Base-by-base conservation (phyloP, 2,113 vertebrate species). In the Cavia porcellus region DNA sequence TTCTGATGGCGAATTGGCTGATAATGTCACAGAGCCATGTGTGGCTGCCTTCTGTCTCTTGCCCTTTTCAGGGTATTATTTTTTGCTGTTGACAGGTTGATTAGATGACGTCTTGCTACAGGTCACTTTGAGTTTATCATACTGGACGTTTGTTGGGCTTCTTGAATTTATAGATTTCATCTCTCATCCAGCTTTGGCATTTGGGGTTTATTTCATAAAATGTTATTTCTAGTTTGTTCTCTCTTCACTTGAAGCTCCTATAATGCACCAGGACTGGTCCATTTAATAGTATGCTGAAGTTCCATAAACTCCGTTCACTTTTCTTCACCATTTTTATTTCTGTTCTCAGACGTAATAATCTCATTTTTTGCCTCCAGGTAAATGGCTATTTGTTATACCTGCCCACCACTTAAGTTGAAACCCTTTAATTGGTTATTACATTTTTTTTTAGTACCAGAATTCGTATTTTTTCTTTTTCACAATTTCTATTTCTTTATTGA, bases 111-210 rank as follows among this genome's bases (percentile, higher is more conserved):
- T 38, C 72, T 70, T 74, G 35, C 28, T 55, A 20, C 47, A 22
- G 5, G 52, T 52, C 25, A 80, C 12, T 47, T 80, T 74, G 14
- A 97, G 70, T 94, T 89, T 55, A 47, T 93, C 35, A 79, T 82
- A 28, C 19, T 19, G 38, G 15, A 38, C 80, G 6, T 93, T 70
- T 64, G 7, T 38, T 45, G 8, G 77, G 8, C 2, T 59, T 92
- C 59, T 45, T 89, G 79, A 19, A 88, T 88, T 87, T 95, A 64
- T 62, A 82, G 66, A 57, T 72, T 95, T 95, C 62, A 80, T 70
- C 19, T 95, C 47, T 88, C n/a, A 83, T 47, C 59, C 35, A 91
- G 38, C 5, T 79, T 87, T 32, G 22, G 42, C 61, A 38, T 22
- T 68, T 86, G 13, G 28, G 22, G 15, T 11, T 74, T 66, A 55